Percentiles rank a stretch among this genome's conserved stretches.
phyloP scores from a whole-genome alignment of 2,797 vertebrate genomes.

The Trematomus bernacchii region DNA sequence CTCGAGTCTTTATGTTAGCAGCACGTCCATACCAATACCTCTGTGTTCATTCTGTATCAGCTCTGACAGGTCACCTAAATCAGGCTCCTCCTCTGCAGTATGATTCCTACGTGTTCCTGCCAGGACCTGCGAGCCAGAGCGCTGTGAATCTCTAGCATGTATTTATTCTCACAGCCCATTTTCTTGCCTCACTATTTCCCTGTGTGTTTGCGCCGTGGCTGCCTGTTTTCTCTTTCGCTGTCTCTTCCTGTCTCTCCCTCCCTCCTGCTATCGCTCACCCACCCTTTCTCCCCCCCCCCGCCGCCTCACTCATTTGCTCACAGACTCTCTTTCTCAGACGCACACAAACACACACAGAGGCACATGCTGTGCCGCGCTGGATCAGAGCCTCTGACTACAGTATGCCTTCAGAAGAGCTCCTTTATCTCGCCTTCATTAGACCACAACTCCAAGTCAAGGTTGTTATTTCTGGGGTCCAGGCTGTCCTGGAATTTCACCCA shows the following conservation, averaged over 20 bases:
- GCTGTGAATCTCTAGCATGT: conserved; percentile 75
- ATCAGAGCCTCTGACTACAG: conserved; percentile 80
- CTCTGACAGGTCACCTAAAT: conserved; percentile 79
- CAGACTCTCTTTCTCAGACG: conserved; percentile 70
- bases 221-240: conserved; percentile 69
- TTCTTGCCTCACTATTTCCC: conserved; percentile 77
- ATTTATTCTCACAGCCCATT: conserved; percentile 80
- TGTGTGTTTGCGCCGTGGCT: conserved; percentile 71
- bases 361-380: conserved; percentile 78
- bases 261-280: conserved; percentile 56
- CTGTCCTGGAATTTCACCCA: conserved; percentile 65
- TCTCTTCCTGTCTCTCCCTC: conserved; percentile 74
- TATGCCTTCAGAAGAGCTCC: conserved; percentile 78
- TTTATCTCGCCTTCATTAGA: conserved; percentile 66
- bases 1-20: conserved; percentile 47
- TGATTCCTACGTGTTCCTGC: conserved; percentile 74
- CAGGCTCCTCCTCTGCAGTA: conserved; percentile 84
- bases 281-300: conserved; percentile 28
- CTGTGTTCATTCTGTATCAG: conserved; percentile 61
- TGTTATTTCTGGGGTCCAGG: conserved; percentile 45
- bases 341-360: conserved; percentile 53
- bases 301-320: conserved; percentile 70
- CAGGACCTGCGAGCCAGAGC: conserved; percentile 70
- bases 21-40: conserved; percentile 50
- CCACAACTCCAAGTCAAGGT: conserved; percentile 63